Evolutionary conservation across 2,888 invertebrate species (phyloP), one percentile per base, ranked within the genome.

Genomic region (Tetanocera ferruginea): DNA sequence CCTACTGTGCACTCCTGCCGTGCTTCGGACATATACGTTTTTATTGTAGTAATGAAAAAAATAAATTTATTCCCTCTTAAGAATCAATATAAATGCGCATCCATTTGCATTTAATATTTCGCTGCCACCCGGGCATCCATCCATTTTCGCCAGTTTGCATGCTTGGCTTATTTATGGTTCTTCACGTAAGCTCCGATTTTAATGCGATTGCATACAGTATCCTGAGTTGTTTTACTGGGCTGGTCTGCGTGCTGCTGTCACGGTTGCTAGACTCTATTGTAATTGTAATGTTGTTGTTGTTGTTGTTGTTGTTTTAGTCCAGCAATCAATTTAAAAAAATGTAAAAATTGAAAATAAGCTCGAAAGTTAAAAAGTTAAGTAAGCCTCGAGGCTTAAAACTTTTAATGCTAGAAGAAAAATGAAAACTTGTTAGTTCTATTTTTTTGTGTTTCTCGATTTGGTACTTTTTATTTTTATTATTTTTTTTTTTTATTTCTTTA

Each of bases 71-170:
- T 37, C 43, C n/a, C 43, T 34, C 19, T 67, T 34, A 67, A 67
- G 31, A 67, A 37, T 67, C 67, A 67, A 67, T 67, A 67, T 67
- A 67, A 67, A 67, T 67, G 67, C 67, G 67, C 67, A 67, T 67
- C 67, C 37, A 67, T 67, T 67, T 67, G 67, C 67, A 67, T 67
- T 34, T 67, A 31, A 67, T 67, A 67, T 37, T 37, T 34, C 19
- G 66, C 8, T 37, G 37, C 43, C 6, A 14, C 17, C 17, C 43
- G 9, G 11, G 37, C 43, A 60, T 28, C 67, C 31, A 9, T 25
- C 8, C 37, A 8, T 23, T n/a, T 34, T 2, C 66, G n/a, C 34
- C 34, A 8, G 37, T 19, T 14, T 28, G 25, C 28, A 60, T 28
- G 23, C 8, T 19, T 25, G 19, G 14, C 11, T 25, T 60, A 14